Conservation (phyloP, 2,797 vertebrate species). For the Syngnathus rostellatus region DNA sequence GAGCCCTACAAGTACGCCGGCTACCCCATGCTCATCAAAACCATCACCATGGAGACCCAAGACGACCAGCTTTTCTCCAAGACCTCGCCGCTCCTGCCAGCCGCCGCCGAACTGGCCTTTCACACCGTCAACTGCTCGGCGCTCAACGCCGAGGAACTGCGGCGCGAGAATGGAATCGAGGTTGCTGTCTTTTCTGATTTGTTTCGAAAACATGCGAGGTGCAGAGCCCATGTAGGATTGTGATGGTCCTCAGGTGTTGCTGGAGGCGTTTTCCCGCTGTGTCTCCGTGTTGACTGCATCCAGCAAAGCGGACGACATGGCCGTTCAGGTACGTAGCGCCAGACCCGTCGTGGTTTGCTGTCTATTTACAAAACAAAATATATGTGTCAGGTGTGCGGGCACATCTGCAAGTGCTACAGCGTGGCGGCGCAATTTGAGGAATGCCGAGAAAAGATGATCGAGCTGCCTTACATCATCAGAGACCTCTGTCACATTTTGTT, state of each 20-base stretch:
- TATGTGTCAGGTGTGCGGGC: constrained; percentile 82
- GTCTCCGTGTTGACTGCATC: constrained; percentile 87
- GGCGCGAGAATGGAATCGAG: constrained; percentile 96
- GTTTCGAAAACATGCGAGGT: not conserved
- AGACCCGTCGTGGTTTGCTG: not conserved
- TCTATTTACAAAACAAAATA: not conserved
- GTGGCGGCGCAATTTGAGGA: constrained; percentile 98
- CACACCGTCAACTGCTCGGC: constrained; percentile 97
- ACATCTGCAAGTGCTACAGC: constrained; percentile 93
- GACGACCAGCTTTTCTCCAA: constrained; percentile 93
- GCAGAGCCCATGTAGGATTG: not conserved
- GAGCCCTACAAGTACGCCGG: constrained; percentile 98
- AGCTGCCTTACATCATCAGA: constrained; percentile 90
- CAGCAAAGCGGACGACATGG: constrained; percentile 91
- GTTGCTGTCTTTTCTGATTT: constrained; percentile 46
- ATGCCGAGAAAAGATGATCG: constrained; percentile 96
- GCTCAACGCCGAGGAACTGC: constrained; percentile 93
- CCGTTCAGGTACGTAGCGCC: constrained; percentile 79
- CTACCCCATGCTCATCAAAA: constrained; percentile 98
- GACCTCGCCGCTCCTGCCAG: constrained; percentile 85
- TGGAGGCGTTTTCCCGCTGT: constrained; percentile 91
- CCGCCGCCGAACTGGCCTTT: constrained; percentile 88
- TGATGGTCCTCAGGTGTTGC: constrained; percentile 70
- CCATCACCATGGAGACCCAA: constrained; percentile 92
- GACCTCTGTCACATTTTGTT: constrained; percentile 92